phyloP scores from a whole-genome alignment of 2,888 invertebrate species.

The Byasa hedistus region DNA sequence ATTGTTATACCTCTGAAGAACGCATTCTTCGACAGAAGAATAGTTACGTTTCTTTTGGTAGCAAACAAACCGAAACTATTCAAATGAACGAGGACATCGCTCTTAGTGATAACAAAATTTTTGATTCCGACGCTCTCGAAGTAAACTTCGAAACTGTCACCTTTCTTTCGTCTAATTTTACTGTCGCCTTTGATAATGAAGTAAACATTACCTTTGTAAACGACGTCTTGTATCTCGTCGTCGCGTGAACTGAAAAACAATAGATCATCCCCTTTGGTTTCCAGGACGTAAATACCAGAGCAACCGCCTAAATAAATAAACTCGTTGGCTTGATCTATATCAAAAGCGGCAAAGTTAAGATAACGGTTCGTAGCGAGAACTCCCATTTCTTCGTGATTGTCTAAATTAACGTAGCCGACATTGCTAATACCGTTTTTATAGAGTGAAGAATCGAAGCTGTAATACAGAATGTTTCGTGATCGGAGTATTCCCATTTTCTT shows the following conservation, averaged over 20 bases:
- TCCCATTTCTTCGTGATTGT: conserved; percentile 41
- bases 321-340: conserved; percentile 60
- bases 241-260: conserved; percentile 59
- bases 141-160: conserved; percentile 50
- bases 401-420: conserved; percentile 59
- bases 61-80: conserved; percentile 57
- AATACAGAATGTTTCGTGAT: conserved; percentile 55
- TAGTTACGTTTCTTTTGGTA: conserved; percentile 44
- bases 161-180: conserved; percentile 57
- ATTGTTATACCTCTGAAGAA: conserved; percentile 63
- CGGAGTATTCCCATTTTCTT: conserved; percentile 56
- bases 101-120: conserved; percentile 60
- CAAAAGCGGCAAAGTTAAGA: conserved; percentile 65
- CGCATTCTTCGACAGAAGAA: conserved; percentile 55
- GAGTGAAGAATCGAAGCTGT: conserved; percentile 62
- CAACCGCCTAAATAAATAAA: conserved; percentile 63
- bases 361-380: conserved; percentile 45
- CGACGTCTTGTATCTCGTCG: conserved; percentile 54
- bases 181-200: conserved; percentile 51
- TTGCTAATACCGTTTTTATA: conserved; percentile 62
- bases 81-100: conserved; percentile 55
- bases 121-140: conserved; percentile 51
- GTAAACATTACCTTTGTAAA: conserved; percentile 59
- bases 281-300: conserved; percentile 58
- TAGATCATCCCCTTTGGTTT: conserved; percentile 45